These are phyloP conservation scores for Terrapene triunguis DNA, from an alignment of 2,113 vertebrate genomes.

Conservation along the genomic window DNA sequence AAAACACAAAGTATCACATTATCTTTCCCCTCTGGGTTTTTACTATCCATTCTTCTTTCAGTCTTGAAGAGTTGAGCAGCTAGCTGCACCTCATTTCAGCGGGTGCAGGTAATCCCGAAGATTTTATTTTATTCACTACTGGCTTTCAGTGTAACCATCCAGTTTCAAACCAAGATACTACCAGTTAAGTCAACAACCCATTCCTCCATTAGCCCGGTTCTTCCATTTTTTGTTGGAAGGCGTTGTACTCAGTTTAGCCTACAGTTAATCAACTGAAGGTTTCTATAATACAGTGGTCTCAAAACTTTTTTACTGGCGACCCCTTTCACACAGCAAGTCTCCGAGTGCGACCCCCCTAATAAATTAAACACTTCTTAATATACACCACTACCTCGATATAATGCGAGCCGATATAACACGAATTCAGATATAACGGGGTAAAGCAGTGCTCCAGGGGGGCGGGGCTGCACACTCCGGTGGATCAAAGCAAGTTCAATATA, in stretches of 20 bases:
- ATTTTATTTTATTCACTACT: neutral
- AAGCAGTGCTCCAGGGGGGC: no score
- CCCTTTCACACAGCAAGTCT: no score
- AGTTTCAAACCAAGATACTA: neutral
- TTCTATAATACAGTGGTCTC: neutral
- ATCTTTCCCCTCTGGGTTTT: neutral
- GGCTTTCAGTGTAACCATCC: neutral
- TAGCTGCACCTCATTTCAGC: neutral
- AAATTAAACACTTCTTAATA: no score
- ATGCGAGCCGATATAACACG: no score
- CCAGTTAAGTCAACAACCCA: neutral
- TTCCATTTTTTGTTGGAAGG: neutral
- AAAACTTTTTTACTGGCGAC: no score
- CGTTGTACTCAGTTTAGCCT: neutral
- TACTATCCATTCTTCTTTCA: neutral
- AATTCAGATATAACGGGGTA: no score
- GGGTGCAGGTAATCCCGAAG: neutral
- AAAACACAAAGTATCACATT: neutral
- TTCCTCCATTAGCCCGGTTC: neutral
- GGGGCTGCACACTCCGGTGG: no score
- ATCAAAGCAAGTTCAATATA: no score
- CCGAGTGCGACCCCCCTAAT: no score
- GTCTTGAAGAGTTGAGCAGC: neutral
- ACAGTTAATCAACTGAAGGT: neutral
- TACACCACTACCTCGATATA: no score